Conservation (phyloP, 2,113 vertebrate genomes). For the Lepisosteus oculatus region DNA sequence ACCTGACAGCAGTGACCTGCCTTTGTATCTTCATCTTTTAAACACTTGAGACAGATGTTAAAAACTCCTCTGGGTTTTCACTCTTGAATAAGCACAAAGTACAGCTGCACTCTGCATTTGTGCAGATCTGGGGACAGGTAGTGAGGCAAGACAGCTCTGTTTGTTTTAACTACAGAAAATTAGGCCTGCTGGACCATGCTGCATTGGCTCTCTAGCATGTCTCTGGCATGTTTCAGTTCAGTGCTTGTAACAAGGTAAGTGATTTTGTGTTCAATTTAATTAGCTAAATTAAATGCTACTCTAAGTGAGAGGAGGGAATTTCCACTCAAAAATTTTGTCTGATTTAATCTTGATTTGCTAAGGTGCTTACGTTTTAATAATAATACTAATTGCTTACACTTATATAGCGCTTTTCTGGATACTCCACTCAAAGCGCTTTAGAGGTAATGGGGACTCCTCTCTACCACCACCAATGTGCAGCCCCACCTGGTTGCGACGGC, state of each 20-base stretch:
- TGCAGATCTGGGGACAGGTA: not conserved
- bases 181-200: not conserved
- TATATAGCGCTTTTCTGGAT: no score
- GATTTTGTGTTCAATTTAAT: no score
- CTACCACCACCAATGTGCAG: no score
- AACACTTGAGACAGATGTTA: conserved; percentile 49
- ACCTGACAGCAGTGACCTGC: conserved; percentile 49
- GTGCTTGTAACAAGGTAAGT: no score
- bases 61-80: conserved; percentile 31
- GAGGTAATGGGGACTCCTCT: no score
- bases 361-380: no score
- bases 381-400: no score
- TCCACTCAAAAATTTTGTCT: not conserved
- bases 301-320: not conserved
- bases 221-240: not conserved
- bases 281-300: no score
- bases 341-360: not conserved
- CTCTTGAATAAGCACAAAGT: conserved; percentile 16
- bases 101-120: conserved; percentile 1
- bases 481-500: no score
- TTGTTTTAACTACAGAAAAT: conserved; percentile 4
- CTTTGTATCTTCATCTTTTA: conserved; percentile 55
- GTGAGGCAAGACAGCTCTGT: not conserved
- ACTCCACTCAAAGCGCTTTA: no score
- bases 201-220: conserved; percentile 1